phyloP scores from a whole-genome alignment of 1,140 invertebrate genomes.

The Lineus longissimus region DNA sequence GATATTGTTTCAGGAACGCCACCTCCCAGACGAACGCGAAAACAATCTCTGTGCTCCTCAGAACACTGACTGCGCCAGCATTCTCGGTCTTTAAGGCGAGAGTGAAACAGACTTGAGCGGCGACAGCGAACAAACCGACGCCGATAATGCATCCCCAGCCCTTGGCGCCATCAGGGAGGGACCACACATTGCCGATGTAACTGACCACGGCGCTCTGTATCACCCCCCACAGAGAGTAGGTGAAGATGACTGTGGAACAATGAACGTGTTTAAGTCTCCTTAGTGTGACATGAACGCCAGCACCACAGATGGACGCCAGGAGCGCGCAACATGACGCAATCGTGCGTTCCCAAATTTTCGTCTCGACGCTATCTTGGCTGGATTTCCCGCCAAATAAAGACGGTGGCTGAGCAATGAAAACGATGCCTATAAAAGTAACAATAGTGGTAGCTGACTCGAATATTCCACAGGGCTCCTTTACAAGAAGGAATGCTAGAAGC shows the following conservation, averaged over 20 bases:
- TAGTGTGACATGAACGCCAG: neutral
- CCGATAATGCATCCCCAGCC: neutral
- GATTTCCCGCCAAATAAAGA: neutral
- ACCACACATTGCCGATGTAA: neutral
- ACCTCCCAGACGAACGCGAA: neutral
- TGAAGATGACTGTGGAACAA: neutral
- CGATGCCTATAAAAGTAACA: neutral
- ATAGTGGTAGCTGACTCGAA: neutral
- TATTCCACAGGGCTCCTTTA: neutral
- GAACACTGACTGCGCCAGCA: neutral
- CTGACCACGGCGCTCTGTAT: neutral
- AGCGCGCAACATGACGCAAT: neutral
- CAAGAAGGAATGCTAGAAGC: neutral
- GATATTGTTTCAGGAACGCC: neutral
- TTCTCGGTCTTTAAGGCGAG: slow-evolving; percentile 1
- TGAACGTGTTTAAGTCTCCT: neutral
- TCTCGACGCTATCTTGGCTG: neutral
- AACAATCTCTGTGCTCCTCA: neutral
- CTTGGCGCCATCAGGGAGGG: neutral
- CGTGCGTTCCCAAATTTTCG: neutral
- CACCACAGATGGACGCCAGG: neutral
- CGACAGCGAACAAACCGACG: neutral
- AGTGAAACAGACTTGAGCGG: neutral
- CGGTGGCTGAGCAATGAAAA: slow-evolving; percentile 3
- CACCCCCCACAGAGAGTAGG: neutral